Evolutionary conservation across 2,113 vertebrate species (phyloP), one percentile per base, ranked within the genome.

Genomic region (Seriola quinqueradiata): DNA sequence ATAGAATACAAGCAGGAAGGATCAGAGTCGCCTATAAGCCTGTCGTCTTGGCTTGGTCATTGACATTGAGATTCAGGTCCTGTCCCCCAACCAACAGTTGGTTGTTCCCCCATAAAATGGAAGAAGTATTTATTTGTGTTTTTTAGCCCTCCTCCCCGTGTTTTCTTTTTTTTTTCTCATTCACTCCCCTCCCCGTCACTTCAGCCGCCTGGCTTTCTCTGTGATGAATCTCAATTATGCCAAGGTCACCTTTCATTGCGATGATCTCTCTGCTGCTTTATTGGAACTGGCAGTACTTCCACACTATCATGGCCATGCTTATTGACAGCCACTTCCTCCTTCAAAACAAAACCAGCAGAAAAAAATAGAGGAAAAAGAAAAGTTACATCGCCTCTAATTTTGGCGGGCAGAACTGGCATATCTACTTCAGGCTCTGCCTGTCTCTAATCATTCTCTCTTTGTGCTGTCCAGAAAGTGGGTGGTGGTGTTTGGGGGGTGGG

Each of bases 161-260:
- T 40, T 40, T 21, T 63, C 69, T 38, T 38, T 38, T 19, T 59
- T 61, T 71, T 42, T 19, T 25, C 48, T 54, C 78, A 54, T 82
- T 80, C 72, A 1, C 60, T 80, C 68, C 48, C 69, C 75, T 75
- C 70, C 69, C 89, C 90, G 82, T 92, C 88, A 87, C 87, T 91
- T 92, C 87, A 86, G 82, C 88, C 66, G 90, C 90, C 92, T 81
- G 83, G 89, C 89, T 90, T 92, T 93, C 83, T 85, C 90, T 87
- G 93, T 94, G 94, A 95, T 95, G 94, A 95, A 96, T 96, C 94
- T 95, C 93, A 95, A 95, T 96, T 95, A 96, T 92, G 88, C 92
- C 95, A 95, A 96, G 95, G 95, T 96, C 95, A 96, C 95, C 95
- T 95, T 93, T 95, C 93, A 94, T 93, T 92, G 81, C 42, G 67